Base-by-base conservation (phyloP, 2,888 invertebrate genomes). In the Andrena bicolor region DNA sequence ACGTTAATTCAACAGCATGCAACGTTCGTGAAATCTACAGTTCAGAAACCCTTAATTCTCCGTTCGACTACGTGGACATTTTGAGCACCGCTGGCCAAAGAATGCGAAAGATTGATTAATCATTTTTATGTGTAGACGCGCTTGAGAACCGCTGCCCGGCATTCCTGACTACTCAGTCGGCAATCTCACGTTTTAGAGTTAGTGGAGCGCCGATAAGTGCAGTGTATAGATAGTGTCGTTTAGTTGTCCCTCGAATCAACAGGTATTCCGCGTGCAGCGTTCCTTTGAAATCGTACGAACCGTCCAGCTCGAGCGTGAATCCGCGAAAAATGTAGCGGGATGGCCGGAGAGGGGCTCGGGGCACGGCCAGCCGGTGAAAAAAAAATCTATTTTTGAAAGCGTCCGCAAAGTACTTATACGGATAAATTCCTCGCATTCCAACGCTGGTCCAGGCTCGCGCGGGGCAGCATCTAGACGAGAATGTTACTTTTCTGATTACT, bases 401-500 rank as follows among this genome's bases (percentile, higher is more conserved):
- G 80, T 72, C 71, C 56, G 69, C 49, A 60, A 77, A 75, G 60
- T 78, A 35, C 35, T 35, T 35, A 49, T 74, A 76, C 64, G 41
- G 58, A 56, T 65, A 76, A 75, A 87, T 87, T 87, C 88, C 80
- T 69, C 28, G 74, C 84, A 87, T 87, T 88, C 88, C 87, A 82
- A 82, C 73, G 80, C 71, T 77, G 82, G 78, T 76, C 80, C 90
- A 90, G 91, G 88, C 90, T 72, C 87, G 87, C 81, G 85, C 87
- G 83, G 86, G 86, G 89, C 87, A 88, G 89, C 81, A 80, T 90
- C 88, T 88, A 88, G 90, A 88, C 90, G 90, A 91, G 88, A 90
- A 90, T 90, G 89, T 89, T 89, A 89, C 85, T 89, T 90, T 84
- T 88, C 75, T 88, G 88, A 89, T 90, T 88, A 88, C 86, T 90